Evolutionary conservation across 2,113 vertebrate genomes (phyloP), one percentile per base, ranked within the genome.

Genomic region (Prietella phreatophila): DNA sequence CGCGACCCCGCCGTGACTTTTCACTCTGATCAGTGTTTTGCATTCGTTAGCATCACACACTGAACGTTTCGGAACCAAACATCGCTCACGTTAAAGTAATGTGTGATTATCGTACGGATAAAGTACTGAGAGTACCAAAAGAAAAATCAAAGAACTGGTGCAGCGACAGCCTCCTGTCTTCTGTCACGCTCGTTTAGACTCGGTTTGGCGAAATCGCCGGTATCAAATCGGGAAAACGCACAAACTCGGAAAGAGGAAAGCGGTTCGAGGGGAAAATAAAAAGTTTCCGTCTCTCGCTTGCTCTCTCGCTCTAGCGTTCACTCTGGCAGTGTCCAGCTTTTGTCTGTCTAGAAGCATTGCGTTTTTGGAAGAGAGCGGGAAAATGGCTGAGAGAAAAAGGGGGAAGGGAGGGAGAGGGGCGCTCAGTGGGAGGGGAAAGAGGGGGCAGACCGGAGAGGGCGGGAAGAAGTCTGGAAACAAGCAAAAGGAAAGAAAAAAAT

Each of bases 351-450:
- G 67, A 71, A 42, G 39, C 9, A 4, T 19, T 5, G 56, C 36
- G 2, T 60, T n/a, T 60, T 88, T 55, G 56, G 82, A 78, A 65
- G 71, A 78, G 73, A 84, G 87, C 82, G 87, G 87, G 87, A 88
- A 88, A 84, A 84, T 78, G 87, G 47, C 87, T 65, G 71, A 76
- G 82, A 33, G 60, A 33, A 55, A 81, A 55, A 82, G 25, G 55
- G 61, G 36, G 7, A 33, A 0, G 50, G 63, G 47, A 30, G 61
- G 89, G 90, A 84, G 85, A 85, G 87, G 88, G 91, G 73, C 89
- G 20, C 25, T 75, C 84, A 83, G 85, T 84, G 87, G 88, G 83
- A 87, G 90, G 91, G 65, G 78, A 78, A 42, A 58, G 9, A 78
- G 76, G 58, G 83, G 90, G 82, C 63, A 53, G 50, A 53, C 10